A percentile compares a stretch with the other conserved stretches of the same genome.
Conservation (phyloP, 2,113 vertebrate genomes). For the Rissa tridactyla region DNA sequence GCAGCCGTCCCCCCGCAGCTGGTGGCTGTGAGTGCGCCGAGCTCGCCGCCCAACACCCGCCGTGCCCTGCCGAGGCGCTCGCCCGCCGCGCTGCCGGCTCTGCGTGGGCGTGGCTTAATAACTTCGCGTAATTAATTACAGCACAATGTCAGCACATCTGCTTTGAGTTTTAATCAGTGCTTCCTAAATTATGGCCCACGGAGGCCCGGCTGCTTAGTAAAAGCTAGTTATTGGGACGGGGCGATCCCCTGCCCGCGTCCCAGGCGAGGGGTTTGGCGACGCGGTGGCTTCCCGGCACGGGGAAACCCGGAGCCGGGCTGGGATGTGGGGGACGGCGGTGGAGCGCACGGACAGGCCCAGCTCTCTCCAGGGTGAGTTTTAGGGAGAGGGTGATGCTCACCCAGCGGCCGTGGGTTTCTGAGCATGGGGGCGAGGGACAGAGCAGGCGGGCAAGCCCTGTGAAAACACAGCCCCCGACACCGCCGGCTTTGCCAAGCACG, state of each 20-base stretch:
- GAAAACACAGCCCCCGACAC: not conserved
- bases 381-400: accelerated
- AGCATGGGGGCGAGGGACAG: accelerated
- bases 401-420: accelerated
- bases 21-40: accelerated
- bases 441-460: not conserved
- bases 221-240: not conserved
- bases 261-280: accelerated
- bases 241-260: not conserved
- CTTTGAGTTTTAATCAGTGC: constrained; percentile 5
- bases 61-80: accelerated
- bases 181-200: not conserved
- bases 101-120: not conserved
- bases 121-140: not conserved
- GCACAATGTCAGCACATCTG: not conserved
- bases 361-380: not conserved
- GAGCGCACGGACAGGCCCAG: accelerated
- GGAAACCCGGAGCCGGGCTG: not conserved
- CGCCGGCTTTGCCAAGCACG: not conserved
- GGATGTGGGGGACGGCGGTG: not conserved
- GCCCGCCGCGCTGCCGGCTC: not conserved
- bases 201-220: not conserved
- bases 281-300: accelerated
- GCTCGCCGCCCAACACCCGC: accelerated
- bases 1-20: accelerated